Conservation (phyloP, 2,888 invertebrate genomes). For the Unio pictorum region DNA sequence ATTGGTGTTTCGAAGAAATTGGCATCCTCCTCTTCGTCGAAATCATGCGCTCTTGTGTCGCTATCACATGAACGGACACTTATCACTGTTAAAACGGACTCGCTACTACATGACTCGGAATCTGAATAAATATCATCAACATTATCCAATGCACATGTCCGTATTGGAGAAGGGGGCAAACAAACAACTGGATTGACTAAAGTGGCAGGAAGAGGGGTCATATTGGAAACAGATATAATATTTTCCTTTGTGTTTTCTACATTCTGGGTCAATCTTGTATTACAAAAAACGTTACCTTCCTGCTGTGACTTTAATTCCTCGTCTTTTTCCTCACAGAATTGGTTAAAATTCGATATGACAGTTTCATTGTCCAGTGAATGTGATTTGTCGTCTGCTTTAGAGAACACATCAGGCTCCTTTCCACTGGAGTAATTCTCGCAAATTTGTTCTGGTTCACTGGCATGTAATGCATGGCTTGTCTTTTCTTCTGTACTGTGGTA, state of each 20-base stretch:
- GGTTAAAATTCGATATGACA: too few species aligned
- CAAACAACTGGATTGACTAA: slow-evolving; percentile 19
- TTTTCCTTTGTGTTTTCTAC: too few species aligned
- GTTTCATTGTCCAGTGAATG: too few species aligned
- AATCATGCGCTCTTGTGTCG: slow-evolving; percentile 10
- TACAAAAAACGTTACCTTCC: background rate
- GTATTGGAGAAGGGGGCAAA: slow-evolving; percentile 38
- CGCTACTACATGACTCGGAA: slow-evolving; percentile 46
- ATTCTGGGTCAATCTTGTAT: too few species aligned
- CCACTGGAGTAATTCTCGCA: background rate
- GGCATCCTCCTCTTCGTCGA: background rate
- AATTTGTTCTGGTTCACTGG: background rate
- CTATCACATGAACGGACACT: slow-evolving; percentile 39
- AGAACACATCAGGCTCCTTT: slow-evolving; percentile 9
- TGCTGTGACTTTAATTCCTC: background rate
- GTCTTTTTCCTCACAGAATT: background rate
- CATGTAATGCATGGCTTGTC: background rate
- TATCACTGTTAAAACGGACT: slow-evolving; percentile 49
- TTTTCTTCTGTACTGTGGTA: too few species aligned
- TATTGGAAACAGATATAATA: too few species aligned
- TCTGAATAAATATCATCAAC: slow-evolving; percentile 41
- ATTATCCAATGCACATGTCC: slow-evolving; percentile 42
- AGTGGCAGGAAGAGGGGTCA: too few species aligned
- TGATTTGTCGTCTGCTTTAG: slow-evolving; percentile 5
- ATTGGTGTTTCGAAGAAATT: background rate